Conservation (phyloP, 1,140 invertebrate genomes). For the Aphidius ervi region DNA sequence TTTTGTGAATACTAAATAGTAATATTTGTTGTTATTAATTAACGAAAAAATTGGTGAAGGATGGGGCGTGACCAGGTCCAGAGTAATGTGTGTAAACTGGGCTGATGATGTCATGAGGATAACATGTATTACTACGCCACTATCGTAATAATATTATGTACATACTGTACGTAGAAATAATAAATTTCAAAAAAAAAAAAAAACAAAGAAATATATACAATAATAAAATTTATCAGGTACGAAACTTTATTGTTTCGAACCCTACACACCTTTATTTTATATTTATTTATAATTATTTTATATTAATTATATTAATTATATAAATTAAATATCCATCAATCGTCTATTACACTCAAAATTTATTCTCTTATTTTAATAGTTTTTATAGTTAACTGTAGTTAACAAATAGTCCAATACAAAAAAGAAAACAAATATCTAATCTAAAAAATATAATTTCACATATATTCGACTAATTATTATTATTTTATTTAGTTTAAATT, state of each 20-base stretch:
- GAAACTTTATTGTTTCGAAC: neutral
- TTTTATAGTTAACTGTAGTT: too few relatives aligned
- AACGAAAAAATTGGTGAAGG: constrained; percentile 24
- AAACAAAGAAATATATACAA: neutral
- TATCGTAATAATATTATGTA: constrained; percentile 10
- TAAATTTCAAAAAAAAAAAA: neutral
- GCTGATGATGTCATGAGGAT: constrained; percentile 41
- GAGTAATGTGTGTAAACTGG: constrained; percentile 36
- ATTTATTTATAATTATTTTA: too few relatives aligned
- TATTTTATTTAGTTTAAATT: too few relatives aligned
- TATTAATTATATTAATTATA: too few relatives aligned
- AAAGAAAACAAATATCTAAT: too few relatives aligned
- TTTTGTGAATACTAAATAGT: constrained; percentile 2
- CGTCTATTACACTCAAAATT: too few relatives aligned
- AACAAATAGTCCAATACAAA: too few relatives aligned
- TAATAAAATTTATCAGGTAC: constrained; percentile 3
- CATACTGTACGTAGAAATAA: constrained; percentile 15
- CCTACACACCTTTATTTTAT: too few relatives aligned
- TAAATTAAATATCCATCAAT: too few relatives aligned
- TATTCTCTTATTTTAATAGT: too few relatives aligned
- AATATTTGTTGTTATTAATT: constrained; percentile 10
- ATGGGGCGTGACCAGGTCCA: constrained; percentile 40
- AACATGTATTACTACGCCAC: constrained; percentile 25
- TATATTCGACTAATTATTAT: too few relatives aligned
- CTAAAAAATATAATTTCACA: too few relatives aligned